A percentile compares a stretch with the other conserved stretches of the same genome.
Evolutionary conservation across 2,797 vertebrate genomes (phyloP).

Genomic region (Phrynocephalus guinanensis): DNA sequence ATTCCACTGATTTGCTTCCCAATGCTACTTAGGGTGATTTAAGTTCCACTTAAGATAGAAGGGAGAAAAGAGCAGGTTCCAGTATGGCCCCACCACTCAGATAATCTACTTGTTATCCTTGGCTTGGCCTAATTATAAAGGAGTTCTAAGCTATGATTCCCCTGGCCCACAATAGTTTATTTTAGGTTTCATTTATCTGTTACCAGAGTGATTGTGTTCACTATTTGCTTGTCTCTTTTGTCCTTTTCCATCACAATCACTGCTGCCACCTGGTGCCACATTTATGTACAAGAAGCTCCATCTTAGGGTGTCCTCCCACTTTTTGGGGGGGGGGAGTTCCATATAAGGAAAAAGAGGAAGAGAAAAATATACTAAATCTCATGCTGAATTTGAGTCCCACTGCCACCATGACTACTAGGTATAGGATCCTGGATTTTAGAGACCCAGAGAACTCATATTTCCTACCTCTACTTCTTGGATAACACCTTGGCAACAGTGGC

Average conservation of each 20-base stretch:
- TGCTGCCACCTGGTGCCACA: not conserved
- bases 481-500: not conserved
- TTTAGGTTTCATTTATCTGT: not conserved
- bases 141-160: not conserved
- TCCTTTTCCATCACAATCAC: too few species aligned
- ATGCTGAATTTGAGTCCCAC: too few species aligned
- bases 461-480: too few species aligned
- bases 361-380: too few species aligned
- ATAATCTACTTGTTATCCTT: too few species aligned
- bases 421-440: too few species aligned
- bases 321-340: too few species aligned
- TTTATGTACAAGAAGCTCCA: not conserved
- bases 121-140: not conserved
- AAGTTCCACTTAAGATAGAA: not conserved
- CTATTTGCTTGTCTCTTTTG: not conserved
- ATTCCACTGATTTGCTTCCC: not conserved
- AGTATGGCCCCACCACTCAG: not conserved
- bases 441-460: too few species aligned
- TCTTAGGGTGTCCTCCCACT: not conserved
- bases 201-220: not conserved
- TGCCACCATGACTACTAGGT: too few species aligned
- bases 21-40: not conserved
- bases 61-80: not conserved
- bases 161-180: too few species aligned
- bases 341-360: too few species aligned